Percentiles rank a stretch among this genome's conserved stretches.
phyloP scores from a whole-genome alignment of 2,113 vertebrate species.

The Salvelinus namaycush region DNA sequence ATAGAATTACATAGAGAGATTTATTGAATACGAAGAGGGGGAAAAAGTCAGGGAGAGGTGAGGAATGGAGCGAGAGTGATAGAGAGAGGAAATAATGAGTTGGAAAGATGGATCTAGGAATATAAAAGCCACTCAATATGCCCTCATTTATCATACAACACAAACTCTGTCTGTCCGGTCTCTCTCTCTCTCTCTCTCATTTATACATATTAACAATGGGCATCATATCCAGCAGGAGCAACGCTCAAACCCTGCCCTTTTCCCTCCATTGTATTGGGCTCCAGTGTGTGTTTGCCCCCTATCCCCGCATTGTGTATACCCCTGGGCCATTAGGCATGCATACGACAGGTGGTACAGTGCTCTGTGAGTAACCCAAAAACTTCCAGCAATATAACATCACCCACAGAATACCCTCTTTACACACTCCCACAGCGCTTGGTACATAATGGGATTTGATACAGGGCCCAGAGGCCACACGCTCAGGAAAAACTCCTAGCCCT shows the following conservation, averaged over 20 bases:
- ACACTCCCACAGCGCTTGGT: conserved; percentile 8
- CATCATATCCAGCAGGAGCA: background rate
- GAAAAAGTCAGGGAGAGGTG: background rate
- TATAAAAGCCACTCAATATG: background rate
- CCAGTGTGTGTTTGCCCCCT: background rate
- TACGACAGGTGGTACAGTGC: conserved; percentile 18
- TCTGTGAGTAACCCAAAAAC: conserved; percentile 42
- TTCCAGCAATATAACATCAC: conserved; percentile 24
- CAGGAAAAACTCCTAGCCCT: too few species aligned
- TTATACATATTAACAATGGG: background rate
- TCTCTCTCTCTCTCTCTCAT: too few species aligned
- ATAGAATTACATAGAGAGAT: conserved; percentile 22
- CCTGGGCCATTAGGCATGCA: too few species aligned
- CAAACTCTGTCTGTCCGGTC: too few species aligned
- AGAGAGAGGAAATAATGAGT: background rate
- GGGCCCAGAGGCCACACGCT: too few species aligned
- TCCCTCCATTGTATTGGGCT: background rate
- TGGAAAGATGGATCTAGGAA: background rate
- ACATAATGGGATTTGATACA: background rate
- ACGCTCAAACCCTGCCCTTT: conserved; percentile 2
- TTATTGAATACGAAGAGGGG: background rate
- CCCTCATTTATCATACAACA: too few species aligned
- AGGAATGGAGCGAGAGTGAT: background rate
- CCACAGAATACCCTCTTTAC: background rate
- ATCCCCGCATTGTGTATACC: too few species aligned